These are phyloP conservation scores for Zaprionus nigranus DNA, from an alignment of 1,140 invertebrate genomes.

Conservation along the genomic window DNA sequence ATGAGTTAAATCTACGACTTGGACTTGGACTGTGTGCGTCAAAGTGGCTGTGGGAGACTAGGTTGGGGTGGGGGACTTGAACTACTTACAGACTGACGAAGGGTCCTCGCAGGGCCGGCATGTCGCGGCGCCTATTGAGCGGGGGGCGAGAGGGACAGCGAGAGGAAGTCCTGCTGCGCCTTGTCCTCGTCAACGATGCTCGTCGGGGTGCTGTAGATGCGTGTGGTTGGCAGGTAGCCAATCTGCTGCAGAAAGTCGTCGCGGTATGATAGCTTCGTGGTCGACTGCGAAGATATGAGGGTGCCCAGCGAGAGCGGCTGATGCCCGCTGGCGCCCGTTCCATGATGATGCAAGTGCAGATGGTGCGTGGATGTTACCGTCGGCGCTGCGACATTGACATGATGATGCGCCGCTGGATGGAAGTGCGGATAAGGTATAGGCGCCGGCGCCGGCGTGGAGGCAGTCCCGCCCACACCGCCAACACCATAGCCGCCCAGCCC, in stretches of 20 bases:
- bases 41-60: background rate
- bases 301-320: conserved; percentile 65
- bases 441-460: conserved; percentile 14
- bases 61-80: background rate
- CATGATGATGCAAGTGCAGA: conserved; percentile 60
- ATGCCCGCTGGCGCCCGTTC: conserved; percentile 33
- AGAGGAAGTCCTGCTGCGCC: conserved; percentile 84
- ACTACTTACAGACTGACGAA: conserved; percentile 85
- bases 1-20: conserved; percentile 23
- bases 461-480: conserved; percentile 12
- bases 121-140: conserved; percentile 84
- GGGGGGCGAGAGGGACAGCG: conserved; percentile 85
- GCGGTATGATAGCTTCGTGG: conserved; percentile 80
- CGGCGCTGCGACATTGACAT: conserved; percentile 35
- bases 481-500: conserved; percentile 24
- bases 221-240: conserved; percentile 83
- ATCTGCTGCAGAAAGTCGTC: conserved; percentile 83
- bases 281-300: conserved; percentile 77
- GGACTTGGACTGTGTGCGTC: background rate
- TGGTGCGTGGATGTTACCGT: conserved; percentile 59
- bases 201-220: conserved; percentile 81
- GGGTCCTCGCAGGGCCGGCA: conserved; percentile 84
- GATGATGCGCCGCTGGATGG: conserved; percentile 53
- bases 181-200: conserved; percentile 82
- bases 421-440: conserved; percentile 74